Evolutionary conservation across 2,888 invertebrate genomes (phyloP).

Genomic region (Deilephila elpenor): DNA sequence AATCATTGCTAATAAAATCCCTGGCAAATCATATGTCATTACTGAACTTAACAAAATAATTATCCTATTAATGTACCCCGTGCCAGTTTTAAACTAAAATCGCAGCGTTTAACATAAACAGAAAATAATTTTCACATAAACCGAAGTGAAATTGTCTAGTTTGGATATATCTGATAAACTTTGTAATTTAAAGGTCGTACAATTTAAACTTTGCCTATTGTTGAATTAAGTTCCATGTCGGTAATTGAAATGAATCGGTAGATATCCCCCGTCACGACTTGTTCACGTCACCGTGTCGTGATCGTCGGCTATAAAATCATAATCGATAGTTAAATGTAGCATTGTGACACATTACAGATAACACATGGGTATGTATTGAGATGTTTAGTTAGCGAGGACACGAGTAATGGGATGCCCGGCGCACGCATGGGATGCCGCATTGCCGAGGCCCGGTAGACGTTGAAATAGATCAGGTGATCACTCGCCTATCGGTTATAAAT

Average conservation of each 20-base stretch:
- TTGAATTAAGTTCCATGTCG: constrained; percentile 13
- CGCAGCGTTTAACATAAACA: background rate
- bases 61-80: too few species aligned
- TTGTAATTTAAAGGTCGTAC: background rate
- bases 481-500: constrained; percentile 68
- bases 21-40: too few species aligned
- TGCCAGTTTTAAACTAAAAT: background rate
- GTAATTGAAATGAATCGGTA: constrained; percentile 15
- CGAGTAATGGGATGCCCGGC: constrained; percentile 22
- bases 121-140: constrained; percentile 3
- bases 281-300: constrained; percentile 60
- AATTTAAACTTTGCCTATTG: constrained; percentile 10
- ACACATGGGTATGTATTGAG: background rate
- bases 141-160: background rate
- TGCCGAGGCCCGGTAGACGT: constrained; percentile 39
- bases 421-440: constrained; percentile 33
- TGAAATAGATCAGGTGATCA: constrained; percentile 59
- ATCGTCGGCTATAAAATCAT: constrained; percentile 61
- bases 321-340: constrained; percentile 57
- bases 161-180: background rate
- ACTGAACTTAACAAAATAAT: too few species aligned
- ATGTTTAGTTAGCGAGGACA: constrained; percentile 42
- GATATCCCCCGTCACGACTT: constrained; percentile 41
- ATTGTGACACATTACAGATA: constrained; percentile 33
- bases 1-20: too few species aligned